phyloP scores from a whole-genome alignment of 2,888 invertebrate genomes.

The Nomada hirtipes region DNA sequence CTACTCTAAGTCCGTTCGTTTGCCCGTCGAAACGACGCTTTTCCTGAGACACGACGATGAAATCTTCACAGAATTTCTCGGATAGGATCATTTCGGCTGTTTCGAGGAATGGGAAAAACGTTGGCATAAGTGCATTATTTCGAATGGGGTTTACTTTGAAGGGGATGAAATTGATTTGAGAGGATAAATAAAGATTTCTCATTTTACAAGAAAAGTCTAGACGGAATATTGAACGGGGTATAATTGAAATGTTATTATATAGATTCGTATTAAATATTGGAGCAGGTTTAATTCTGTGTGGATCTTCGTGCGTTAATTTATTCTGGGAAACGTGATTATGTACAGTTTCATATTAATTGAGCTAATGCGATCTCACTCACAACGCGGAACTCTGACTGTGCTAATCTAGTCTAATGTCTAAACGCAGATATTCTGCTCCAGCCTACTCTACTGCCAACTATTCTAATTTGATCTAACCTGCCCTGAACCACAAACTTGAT shows the following conservation, averaged over 20 bases:
- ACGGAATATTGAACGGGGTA: too few species aligned
- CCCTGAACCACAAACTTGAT: neutral
- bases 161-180: too few species aligned
- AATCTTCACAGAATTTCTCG: neutral
- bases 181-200: too few species aligned
- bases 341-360: constrained; percentile 3
- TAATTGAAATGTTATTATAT: too few species aligned
- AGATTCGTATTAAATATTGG: too few species aligned
- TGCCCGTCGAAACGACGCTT: neutral
- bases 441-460: neutral
- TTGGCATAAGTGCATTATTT: too few species aligned
- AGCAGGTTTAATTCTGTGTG: too few species aligned
- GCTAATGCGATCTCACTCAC: neutral
- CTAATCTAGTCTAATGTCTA: constrained; percentile 8
- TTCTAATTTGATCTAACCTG: neutral
- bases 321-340: neutral
- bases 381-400: too few species aligned
- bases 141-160: too few species aligned
- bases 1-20: neutral
- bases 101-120: too few species aligned
- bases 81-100: neutral
- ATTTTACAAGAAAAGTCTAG: too few species aligned
- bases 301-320: too few species aligned
- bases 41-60: neutral
- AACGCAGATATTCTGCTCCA: neutral